These are phyloP conservation scores for Drosophila varians DNA, from an alignment of 1,140 invertebrate species.

Conservation along the genomic window DNA sequence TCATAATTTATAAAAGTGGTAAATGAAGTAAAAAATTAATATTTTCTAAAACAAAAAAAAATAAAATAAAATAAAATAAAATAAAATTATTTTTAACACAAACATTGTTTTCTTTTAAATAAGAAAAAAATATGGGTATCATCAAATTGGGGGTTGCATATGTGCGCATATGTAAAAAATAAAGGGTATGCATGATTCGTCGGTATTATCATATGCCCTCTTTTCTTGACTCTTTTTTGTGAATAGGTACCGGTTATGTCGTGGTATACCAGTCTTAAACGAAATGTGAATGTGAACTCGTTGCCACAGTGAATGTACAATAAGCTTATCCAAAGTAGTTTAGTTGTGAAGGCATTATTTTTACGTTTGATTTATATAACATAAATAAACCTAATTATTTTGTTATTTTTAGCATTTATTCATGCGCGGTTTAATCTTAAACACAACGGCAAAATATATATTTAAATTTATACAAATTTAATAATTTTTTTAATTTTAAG, in stretches of 20 bases:
- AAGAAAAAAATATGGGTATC: too few species aligned
- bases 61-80: neutral
- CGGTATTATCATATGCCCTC: neutral
- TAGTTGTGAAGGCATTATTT: conserved; percentile 1
- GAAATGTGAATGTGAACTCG: conserved; percentile 3
- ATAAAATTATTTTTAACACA: neutral
- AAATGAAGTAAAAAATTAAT: neutral
- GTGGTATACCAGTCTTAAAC: conserved; percentile 4
- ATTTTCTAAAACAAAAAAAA: neutral
- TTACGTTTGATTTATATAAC: conserved; percentile 2
- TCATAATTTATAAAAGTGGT: neutral
- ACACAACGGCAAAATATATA: too few species aligned
- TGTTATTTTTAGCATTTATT: neutral
- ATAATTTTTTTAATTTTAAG: too few species aligned
- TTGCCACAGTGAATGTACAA: conserved; percentile 6
- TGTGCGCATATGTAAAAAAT: too few species aligned
- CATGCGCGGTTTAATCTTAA: neutral
- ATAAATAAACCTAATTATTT: neutral
- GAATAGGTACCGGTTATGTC: conserved; percentile 17
- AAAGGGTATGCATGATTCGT: conserved; percentile 3
- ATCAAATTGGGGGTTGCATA: too few species aligned
- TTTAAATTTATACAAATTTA: too few species aligned
- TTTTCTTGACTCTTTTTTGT: conserved; percentile 3
- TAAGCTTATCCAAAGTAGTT: conserved; percentile 1
- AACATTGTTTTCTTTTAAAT: neutral